Percentiles rank a stretch among this genome's conserved stretches.
Conservation (phyloP, 2,113 vertebrate species). For the Lathamus discolor region DNA sequence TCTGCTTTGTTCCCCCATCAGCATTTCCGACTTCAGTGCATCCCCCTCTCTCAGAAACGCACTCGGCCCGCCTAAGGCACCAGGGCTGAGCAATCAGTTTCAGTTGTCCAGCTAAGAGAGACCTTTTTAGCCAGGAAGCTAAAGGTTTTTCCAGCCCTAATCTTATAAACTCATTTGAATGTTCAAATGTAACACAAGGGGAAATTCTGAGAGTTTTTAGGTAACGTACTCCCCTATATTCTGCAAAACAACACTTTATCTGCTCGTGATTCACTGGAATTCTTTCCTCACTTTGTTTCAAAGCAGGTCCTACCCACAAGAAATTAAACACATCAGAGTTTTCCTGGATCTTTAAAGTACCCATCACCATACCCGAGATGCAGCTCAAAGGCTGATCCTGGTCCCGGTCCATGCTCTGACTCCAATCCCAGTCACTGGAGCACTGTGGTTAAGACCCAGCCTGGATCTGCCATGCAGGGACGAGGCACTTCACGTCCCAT, state of each 20-base stretch:
- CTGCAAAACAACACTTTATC: neutral
- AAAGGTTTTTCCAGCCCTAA: neutral
- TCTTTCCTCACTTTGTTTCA: neutral
- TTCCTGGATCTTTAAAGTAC: neutral
- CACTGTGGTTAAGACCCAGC: neutral
- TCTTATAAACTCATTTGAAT: neutral
- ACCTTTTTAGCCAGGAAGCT: neutral
- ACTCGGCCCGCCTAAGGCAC: neutral
- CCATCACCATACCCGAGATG: neutral
- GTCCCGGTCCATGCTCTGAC: neutral
- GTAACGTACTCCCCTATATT: too few species aligned
- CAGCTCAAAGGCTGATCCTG: neutral
- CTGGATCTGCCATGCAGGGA: neutral
- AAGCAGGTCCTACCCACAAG: neutral
- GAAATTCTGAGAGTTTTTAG: neutral
- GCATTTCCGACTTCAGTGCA: neutral
- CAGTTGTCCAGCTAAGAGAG: rapidly evolving
- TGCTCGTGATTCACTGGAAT: neutral
- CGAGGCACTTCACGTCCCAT: rapidly evolving
- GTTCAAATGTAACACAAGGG: neutral
- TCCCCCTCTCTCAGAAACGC: neutral
- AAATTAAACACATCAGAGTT: neutral
- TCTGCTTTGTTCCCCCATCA: neutral
- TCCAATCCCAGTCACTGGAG: neutral
- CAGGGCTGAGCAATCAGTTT: rapidly evolving